Evolutionary conservation across 2,888 invertebrate genomes (phyloP).

Genomic region (Zhengitettix transpicula): DNA sequence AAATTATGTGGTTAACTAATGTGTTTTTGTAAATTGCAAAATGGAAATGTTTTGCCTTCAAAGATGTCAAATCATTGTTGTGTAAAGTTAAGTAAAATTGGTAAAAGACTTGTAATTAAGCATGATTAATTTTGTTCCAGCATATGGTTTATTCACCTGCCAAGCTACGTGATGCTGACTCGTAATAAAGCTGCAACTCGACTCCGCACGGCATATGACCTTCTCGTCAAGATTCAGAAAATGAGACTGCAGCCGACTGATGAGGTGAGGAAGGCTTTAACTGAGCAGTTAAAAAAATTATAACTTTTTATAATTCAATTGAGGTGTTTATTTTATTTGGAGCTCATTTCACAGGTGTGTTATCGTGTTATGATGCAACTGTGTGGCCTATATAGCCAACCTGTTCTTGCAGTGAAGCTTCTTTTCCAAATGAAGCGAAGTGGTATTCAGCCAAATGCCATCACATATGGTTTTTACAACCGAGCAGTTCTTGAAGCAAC

Average conservation of each 20-base stretch:
- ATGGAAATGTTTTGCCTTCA: too few species aligned
- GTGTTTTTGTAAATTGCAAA: too few species aligned
- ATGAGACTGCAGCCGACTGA: constrained; percentile 70
- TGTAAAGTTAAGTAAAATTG: too few species aligned
- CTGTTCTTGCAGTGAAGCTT: constrained; percentile 83
- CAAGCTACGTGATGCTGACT: constrained; percentile 57
- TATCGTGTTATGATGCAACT: constrained; percentile 97
- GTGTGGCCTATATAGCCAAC: constrained; percentile 86
- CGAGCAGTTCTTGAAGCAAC: constrained; percentile 80
- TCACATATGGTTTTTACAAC: constrained; percentile 86
- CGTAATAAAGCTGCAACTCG: constrained; percentile 51
- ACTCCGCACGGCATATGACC: constrained; percentile 65
- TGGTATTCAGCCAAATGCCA: constrained; percentile 89
- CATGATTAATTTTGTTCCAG: constrained; percentile 32
- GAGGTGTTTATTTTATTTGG: not conserved
- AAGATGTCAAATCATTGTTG: too few species aligned
- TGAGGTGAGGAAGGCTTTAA: constrained; percentile 44
- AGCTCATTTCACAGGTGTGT: constrained; percentile 49
- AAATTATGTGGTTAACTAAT: too few species aligned
- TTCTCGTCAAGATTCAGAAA: constrained; percentile 75
- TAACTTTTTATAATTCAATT: not conserved
- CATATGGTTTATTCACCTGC: constrained; percentile 90
- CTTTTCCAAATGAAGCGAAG: constrained; percentile 82
- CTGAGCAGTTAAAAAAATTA: not conserved
- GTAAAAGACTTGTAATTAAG: not conserved